phyloP scores from a whole-genome alignment of 2,888 invertebrate species.

The Heliconius ethilla region DNA sequence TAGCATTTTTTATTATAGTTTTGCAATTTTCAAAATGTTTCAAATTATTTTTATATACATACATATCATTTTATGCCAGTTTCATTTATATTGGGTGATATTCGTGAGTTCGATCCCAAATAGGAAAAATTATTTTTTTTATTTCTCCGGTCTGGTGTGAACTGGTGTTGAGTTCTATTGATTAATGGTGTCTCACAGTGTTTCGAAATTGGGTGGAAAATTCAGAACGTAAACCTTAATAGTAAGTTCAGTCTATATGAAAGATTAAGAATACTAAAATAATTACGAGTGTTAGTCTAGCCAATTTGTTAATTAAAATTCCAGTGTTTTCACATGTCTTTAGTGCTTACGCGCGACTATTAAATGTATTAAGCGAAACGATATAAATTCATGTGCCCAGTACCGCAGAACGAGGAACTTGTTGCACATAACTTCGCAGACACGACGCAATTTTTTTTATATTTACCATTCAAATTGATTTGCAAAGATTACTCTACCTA shows the following conservation, averaged over 20 bases:
- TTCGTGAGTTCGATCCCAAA: too few species aligned
- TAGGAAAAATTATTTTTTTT: too few species aligned
- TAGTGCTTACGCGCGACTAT: conserved; percentile 39
- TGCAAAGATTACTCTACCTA: conserved; percentile 10
- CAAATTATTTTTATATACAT: background rate
- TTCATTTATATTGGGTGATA: too few species aligned
- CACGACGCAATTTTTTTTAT: conserved; percentile 21
- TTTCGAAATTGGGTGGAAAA: background rate
- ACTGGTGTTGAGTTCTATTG: too few species aligned
- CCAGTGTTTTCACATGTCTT: conserved; percentile 45
- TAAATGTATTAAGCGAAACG: conserved; percentile 48
- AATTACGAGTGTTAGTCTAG: background rate
- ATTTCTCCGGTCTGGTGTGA: too few species aligned
- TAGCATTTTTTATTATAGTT: conserved; percentile 44
- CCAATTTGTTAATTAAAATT: conserved; percentile 39
- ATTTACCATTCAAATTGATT: background rate
- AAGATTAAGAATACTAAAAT: background rate
- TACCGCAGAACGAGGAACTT: conserved; percentile 72
- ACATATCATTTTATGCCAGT: background rate
- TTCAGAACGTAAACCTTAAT: background rate
- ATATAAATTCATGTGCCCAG: conserved; percentile 72
- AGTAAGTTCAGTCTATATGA: background rate
- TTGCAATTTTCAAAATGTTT: background rate
- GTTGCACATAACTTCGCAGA: conserved; percentile 30
- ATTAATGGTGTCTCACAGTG: background rate